These are phyloP conservation scores for Dendrophyllia cribrosa DNA, from an alignment of 64 coral and sea anemone species.

Conservation along the genomic window DNA sequence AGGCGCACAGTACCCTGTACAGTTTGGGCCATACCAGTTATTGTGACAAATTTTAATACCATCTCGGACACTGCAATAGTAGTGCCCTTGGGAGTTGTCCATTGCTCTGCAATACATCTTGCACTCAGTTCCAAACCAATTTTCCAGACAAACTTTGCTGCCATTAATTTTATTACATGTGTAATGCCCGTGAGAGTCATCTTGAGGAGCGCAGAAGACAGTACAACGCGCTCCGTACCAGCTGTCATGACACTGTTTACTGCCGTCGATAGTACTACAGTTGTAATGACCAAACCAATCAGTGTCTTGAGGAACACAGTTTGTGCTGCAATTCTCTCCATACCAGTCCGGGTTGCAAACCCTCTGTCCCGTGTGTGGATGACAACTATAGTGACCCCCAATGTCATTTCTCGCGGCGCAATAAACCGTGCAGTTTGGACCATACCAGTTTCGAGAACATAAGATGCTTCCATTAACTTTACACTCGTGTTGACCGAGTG, in stretches of 20 bases:
- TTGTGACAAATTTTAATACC: slow-evolving; percentile 59
- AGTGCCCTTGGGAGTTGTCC: slow-evolving; percentile 43
- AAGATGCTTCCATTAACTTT: slow-evolving; percentile 51
- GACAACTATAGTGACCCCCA: slow-evolving; percentile 60
- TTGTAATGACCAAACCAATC: slow-evolving; percentile 55
- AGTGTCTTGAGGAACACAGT: slow-evolving; percentile 41
- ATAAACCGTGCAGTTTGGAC: slow-evolving; percentile 43
- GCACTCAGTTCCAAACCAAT: slow-evolving; percentile 73
- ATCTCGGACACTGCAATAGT: not conserved
- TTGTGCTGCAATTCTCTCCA: slow-evolving; percentile 52
- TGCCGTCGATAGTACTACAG: slow-evolving; percentile 52
- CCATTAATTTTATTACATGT: slow-evolving; percentile 52
- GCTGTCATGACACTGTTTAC: slow-evolving; percentile 41
- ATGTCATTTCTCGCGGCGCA: slow-evolving; percentile 58
- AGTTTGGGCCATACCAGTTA: slow-evolving; percentile 66
- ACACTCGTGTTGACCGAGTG: slow-evolving; percentile 60
- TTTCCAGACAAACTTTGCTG: slow-evolving; percentile 44
- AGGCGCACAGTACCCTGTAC: slow-evolving; percentile 33
- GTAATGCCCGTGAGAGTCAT: slow-evolving; percentile 60
- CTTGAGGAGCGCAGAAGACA: slow-evolving; percentile 18
- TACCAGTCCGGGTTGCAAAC: slow-evolving; percentile 66
- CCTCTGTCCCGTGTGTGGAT: slow-evolving; percentile 38
- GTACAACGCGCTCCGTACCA: slow-evolving; percentile 70
- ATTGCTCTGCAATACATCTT: slow-evolving; percentile 54
- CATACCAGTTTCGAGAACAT: slow-evolving; percentile 77